Conservation (phyloP, 2,797 vertebrate species). For the Hyperoplus immaculatus region DNA sequence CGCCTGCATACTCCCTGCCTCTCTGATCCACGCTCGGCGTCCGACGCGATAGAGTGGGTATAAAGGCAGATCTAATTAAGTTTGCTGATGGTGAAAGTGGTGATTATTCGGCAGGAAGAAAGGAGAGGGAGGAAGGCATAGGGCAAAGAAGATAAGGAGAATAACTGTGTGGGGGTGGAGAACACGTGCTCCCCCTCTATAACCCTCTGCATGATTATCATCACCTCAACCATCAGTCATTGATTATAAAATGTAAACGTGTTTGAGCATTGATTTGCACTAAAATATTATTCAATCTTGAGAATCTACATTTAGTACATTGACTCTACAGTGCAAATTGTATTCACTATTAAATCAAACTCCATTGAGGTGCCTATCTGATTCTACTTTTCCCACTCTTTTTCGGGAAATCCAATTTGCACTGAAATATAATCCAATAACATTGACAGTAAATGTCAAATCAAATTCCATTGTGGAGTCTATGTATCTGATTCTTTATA, state of each 20-base stretch:
- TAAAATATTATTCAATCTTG: constrained; percentile 18
- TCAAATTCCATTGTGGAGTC: not conserved
- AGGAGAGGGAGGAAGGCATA: constrained; percentile 26
- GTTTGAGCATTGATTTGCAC: constrained; percentile 23
- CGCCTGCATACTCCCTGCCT: constrained; percentile 42
- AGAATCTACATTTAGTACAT: not conserved
- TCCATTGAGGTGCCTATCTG: no score
- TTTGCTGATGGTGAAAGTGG: constrained; percentile 76
- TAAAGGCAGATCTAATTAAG: constrained; percentile 77
- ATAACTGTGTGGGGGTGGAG: constrained; percentile 54
- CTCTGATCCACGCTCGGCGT: constrained; percentile 71
- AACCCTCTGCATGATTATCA: constrained; percentile 32
- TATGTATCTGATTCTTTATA: not conserved
- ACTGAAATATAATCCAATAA: not conserved
- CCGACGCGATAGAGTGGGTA: constrained; percentile 61
- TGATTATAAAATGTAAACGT: constrained; percentile 45
- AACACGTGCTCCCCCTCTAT: constrained; percentile 29
- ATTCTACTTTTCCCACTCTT: not conserved
- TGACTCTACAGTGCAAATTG: not conserved
- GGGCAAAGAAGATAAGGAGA: constrained; percentile 62
- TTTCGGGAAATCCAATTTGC: no score
- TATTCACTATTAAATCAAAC: not conserved
- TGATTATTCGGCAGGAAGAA: constrained; percentile 72
- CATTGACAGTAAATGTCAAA: not conserved
- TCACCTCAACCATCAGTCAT: constrained; percentile 31